Evolutionary conservation across 1,140 invertebrate species (phyloP).

Genomic region (Zelostemma sp.): DNA sequence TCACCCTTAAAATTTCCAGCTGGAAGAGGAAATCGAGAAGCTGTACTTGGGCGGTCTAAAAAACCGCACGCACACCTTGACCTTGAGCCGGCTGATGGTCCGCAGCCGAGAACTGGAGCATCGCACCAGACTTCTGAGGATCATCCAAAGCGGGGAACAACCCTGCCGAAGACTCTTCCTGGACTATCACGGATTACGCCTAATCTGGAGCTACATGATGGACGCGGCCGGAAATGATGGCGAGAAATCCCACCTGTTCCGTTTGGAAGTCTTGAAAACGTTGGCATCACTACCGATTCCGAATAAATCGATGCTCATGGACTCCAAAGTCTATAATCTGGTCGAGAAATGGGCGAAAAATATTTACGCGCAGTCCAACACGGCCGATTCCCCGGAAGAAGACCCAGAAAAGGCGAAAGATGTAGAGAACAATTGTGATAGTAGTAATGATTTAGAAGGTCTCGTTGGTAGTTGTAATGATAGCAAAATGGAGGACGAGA

Average conservation of each 20-base stretch:
- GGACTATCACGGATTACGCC: slow-evolving; percentile 92
- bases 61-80: slow-evolving; percentile 89
- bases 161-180: slow-evolving; percentile 90
- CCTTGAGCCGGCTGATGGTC: slow-evolving; percentile 91
- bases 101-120: slow-evolving; percentile 85
- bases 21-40: slow-evolving; percentile 84
- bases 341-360: slow-evolving; percentile 83
- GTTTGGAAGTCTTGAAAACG: slow-evolving; percentile 83
- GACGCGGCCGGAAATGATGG: slow-evolving; percentile 72
- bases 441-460: slow-evolving; percentile 56
- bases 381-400: slow-evolving; percentile 61
- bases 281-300: slow-evolving; percentile 88
- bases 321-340: slow-evolving; percentile 88
- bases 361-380: slow-evolving; percentile 55
- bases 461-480: slow-evolving; percentile 31
- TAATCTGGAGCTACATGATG: slow-evolving; percentile 94
- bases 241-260: slow-evolving; percentile 73
- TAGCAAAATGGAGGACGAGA: slow-evolving; percentile 44
- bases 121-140: slow-evolving; percentile 77
- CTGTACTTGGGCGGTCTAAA: slow-evolving; percentile 82
- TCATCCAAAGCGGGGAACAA: slow-evolving; percentile 81
- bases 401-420: slow-evolving; percentile 17
- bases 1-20: too few relatives aligned
- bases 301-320: slow-evolving; percentile 92
- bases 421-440: slow-evolving; percentile 15